Evolutionary conservation across 2,797 vertebrate species (phyloP).

Genomic region (Helicolenus hilgendorfi): DNA sequence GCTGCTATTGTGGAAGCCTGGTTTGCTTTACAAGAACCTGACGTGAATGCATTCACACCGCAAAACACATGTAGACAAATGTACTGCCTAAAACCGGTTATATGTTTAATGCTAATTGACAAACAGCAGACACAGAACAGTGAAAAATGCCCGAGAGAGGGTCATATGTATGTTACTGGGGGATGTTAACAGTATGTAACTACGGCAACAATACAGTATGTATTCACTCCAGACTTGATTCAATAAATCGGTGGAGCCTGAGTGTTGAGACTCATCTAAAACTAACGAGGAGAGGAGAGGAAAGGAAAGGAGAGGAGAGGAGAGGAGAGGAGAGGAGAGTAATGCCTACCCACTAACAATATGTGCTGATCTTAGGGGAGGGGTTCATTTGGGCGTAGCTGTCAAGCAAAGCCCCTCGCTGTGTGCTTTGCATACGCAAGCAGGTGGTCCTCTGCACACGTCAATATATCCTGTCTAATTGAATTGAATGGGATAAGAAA

Average conservation of each 20-base stretch:
- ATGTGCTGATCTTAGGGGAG: slow-evolving; percentile 57
- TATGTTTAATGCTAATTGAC: background rate
- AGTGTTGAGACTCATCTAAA: slow-evolving; percentile 20
- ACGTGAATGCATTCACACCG: background rate
- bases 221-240: slow-evolving; percentile 23
- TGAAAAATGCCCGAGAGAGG: background rate
- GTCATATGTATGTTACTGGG: background rate
- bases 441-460: slow-evolving; percentile 69
- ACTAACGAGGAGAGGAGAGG: background rate
- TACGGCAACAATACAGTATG: background rate
- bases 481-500: slow-evolving; percentile 80
- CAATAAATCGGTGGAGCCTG: slow-evolving; percentile 24
- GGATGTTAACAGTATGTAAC: background rate
- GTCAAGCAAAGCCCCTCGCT: slow-evolving; percentile 64
- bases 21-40: background rate
- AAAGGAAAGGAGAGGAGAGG: background rate
- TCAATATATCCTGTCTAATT: slow-evolving; percentile 79
- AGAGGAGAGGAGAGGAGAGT: slow-evolving; percentile 10
- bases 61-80: background rate
- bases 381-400: slow-evolving; percentile 50
- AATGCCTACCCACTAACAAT: slow-evolving; percentile 46
- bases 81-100: background rate
- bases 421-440: slow-evolving; percentile 80
- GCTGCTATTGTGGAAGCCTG: background rate
- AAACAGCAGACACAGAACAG: background rate